phyloP scores from a whole-genome alignment of 2,797 vertebrate species.

The Chaetodon trifasciatus region DNA sequence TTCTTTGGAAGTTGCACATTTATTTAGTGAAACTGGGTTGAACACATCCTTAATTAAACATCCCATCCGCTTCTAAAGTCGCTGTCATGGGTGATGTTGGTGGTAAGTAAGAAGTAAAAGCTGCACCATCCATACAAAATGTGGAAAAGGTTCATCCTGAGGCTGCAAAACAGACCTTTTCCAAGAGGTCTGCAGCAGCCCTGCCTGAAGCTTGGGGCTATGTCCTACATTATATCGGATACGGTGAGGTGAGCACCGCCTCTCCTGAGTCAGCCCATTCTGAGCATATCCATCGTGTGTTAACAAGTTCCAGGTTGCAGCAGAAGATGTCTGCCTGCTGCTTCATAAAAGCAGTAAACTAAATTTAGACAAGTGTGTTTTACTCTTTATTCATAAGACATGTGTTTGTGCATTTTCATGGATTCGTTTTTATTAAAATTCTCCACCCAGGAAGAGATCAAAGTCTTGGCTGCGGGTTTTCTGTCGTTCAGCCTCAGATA shows the following conservation, averaged over 20 bases:
- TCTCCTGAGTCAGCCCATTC: constrained; percentile 14
- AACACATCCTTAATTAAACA: constrained; percentile 5
- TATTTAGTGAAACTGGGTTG: background rate
- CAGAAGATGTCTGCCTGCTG: background rate
- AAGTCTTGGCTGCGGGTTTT: background rate
- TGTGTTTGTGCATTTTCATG: constrained; percentile 21
- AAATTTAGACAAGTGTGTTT: background rate
- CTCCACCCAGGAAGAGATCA: background rate
- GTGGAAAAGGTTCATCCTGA: background rate
- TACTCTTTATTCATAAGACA: constrained; percentile 1
- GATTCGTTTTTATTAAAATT: constrained; percentile 21
- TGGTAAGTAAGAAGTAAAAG: background rate
- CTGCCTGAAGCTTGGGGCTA: constrained; percentile 24
- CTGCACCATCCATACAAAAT: background rate
- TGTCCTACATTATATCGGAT: constrained; percentile 16
- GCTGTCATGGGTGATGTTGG: background rate
- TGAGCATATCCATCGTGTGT: background rate
- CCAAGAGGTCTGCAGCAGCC: background rate
- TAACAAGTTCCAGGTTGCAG: background rate
- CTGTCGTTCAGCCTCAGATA: background rate
- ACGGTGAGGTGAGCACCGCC: background rate
- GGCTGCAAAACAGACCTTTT: constrained; percentile 20
- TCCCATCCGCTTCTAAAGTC: background rate
- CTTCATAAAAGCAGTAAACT: constrained; percentile 24
- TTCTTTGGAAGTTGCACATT: background rate